Base-by-base conservation (phyloP, 2,113 vertebrate species). In the Mormyrus iriodes region DNA sequence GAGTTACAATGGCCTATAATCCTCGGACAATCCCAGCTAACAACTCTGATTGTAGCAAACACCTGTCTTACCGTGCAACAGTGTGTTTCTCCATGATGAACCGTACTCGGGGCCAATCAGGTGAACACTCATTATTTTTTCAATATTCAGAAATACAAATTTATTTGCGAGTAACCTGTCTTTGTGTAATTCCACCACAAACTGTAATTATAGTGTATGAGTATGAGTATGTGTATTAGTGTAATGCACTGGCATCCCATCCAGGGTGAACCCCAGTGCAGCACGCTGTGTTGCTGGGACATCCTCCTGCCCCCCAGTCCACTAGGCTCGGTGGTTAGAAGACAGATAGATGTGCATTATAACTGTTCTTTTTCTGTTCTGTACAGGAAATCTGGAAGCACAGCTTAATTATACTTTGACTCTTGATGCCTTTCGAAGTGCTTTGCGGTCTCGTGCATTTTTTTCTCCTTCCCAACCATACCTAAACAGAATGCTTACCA, bases 11-110 rank as follows among this genome's bases (percentile, higher is more conserved):
- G 31, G 31, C 90, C 2, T 95, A 92, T 88, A 90, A 0, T 0
- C 94, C 94, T 21, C 44, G 61, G 0, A 89, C 91, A 91, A 94
- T 96, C 88, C 76, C 92, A 0, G 93, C 91, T 87, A 91, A 85
- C 85, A 88, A 89, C 84, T 0, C 1, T 0, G 85, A 93, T 52
- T 95, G 96, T 79, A 7, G 0, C 1, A 69, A 2, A 0, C 61
- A 89, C 9, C 1, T 93, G 58, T 0, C 0, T 0, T 90, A 13
- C 83, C 55, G 0, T 0, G 91, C 93, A 17, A 0, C 0, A 0
- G 73, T 96, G 91, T 96, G 96, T 90, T 95, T 96, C 31, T 89
- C 8, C 3, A 95, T 96, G 94, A 92, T 0, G 0, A 44, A 0
- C 35, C 7, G 0, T 4, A 92, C 92, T 2, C 0, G 0, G 12